phyloP scores from a whole-genome alignment of 1,140 invertebrate species.

The Drosophila oshimai region DNA sequence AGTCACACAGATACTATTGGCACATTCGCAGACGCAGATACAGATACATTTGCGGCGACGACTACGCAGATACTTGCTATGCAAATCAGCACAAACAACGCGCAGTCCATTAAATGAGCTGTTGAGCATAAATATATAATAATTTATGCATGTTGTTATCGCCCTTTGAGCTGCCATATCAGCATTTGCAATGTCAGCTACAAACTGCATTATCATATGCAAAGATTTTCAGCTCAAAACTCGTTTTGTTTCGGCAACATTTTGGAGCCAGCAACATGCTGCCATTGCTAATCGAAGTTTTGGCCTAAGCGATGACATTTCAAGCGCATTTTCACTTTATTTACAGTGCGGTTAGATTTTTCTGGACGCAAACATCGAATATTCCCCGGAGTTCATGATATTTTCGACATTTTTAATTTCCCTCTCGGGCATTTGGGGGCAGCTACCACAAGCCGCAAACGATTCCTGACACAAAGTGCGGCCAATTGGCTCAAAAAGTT shows the following conservation, averaged over 20 bases:
- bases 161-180: not conserved
- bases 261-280: constrained; percentile 20
- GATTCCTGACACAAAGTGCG: constrained; percentile 21
- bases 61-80: constrained; percentile 25
- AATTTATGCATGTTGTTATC: constrained; percentile 67
- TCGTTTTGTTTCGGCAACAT: constrained; percentile 34
- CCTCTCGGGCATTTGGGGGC: not conserved
- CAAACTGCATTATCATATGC: constrained; percentile 41
- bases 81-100: constrained; percentile 51
- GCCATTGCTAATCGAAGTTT: not conserved
- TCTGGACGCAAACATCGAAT: constrained; percentile 12
- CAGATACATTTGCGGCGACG: not conserved
- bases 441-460: constrained; percentile 12
- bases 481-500: constrained; percentile 26
- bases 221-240: constrained; percentile 28
- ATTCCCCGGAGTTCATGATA: not conserved
- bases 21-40: not conserved
- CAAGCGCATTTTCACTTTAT: constrained; percentile 5
- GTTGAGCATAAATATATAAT: constrained; percentile 53
- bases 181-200: constrained; percentile 51
- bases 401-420: constrained; percentile 13
- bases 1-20: constrained; percentile 4
- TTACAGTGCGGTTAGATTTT: constrained; percentile 1
- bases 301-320: constrained; percentile 4
- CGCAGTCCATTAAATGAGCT: constrained; percentile 68